Evolutionary conservation across 2,797 vertebrate species (phyloP).

Genomic region (Melanotaenia nigrans): DNA sequence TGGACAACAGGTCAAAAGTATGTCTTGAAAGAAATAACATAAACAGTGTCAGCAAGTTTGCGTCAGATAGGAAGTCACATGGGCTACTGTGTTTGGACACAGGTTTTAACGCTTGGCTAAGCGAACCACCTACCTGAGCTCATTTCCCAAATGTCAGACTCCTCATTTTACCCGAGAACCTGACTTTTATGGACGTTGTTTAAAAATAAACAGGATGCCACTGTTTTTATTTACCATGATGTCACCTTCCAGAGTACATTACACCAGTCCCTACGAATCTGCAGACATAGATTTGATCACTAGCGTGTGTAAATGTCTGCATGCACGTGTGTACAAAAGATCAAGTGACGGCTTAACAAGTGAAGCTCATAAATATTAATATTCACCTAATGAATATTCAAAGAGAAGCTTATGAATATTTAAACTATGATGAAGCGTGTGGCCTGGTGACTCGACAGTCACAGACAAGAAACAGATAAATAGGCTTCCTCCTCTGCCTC

Average conservation of each 20-base stretch:
- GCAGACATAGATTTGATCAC: conserved; percentile 50
- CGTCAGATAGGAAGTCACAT: not conserved
- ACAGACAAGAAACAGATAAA: conserved; percentile 77
- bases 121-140: not conserved
- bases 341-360: conserved; percentile 78
- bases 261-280: conserved; percentile 35
- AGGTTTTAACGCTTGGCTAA: not conserved
- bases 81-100: not conserved
- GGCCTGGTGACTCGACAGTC: conserved; percentile 73
- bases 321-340: conserved; percentile 67
- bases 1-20: not conserved
- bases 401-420: conserved; percentile 73
- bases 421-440: conserved; percentile 79
- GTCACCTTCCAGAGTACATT: conserved; percentile 34
- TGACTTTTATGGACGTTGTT: conserved; percentile 12
- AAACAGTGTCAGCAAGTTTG: not conserved
- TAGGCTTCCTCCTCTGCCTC: conserved; percentile 67
- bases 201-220: conserved; percentile 20
- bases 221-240: conserved; percentile 47
- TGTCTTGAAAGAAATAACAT: not conserved
- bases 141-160: not conserved
- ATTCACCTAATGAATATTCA: conserved; percentile 74
- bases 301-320: conserved; percentile 50
- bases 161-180: not conserved
- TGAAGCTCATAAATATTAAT: conserved; percentile 75